These are phyloP conservation scores for Desmodus rotundus DNA, from an alignment of 2,113 vertebrate genomes.

Conservation along the genomic window DNA sequence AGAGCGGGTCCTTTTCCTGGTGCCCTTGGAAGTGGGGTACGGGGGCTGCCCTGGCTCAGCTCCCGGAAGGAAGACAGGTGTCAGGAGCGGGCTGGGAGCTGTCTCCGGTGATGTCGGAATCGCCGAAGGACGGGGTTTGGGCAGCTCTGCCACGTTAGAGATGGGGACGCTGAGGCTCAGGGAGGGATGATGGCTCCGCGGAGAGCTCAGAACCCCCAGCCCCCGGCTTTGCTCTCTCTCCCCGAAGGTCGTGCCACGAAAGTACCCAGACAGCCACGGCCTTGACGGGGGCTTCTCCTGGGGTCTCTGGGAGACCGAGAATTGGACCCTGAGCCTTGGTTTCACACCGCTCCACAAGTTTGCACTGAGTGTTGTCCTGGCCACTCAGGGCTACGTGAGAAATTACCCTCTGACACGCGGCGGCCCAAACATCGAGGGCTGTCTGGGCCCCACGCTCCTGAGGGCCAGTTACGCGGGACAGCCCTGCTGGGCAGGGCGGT, in stretches of 20 bases:
- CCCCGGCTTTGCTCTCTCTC: rapidly evolving
- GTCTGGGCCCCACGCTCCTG: rapidly evolving
- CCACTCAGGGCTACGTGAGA: rapidly evolving
- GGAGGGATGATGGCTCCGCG: rapidly evolving
- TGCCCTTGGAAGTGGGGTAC: background rate
- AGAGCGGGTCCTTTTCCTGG: no score
- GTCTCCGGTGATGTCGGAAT: rapidly evolving
- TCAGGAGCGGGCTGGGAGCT: rapidly evolving
- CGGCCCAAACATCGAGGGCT: background rate
- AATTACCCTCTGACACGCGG: rapidly evolving
- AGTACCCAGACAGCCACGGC: no score
- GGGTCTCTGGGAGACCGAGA: background rate
- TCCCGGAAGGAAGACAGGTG: background rate
- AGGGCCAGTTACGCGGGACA: no score
- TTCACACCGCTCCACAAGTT: rapidly evolving
- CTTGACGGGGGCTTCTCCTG: no score
- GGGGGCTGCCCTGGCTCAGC: background rate
- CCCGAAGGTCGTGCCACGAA: no score
- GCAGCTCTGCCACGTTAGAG: background rate
- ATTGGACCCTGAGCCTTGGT: no score
- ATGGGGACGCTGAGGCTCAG: rapidly evolving
- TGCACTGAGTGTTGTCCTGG: rapidly evolving
- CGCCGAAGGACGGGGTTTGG: background rate
- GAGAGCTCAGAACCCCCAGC: background rate
- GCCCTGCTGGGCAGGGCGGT: background rate